Percentiles rank a stretch among this genome's conserved stretches.
phyloP scores from a whole-genome alignment of 1,140 invertebrate genomes.

The Diachasmimorpha longicaudata region DNA sequence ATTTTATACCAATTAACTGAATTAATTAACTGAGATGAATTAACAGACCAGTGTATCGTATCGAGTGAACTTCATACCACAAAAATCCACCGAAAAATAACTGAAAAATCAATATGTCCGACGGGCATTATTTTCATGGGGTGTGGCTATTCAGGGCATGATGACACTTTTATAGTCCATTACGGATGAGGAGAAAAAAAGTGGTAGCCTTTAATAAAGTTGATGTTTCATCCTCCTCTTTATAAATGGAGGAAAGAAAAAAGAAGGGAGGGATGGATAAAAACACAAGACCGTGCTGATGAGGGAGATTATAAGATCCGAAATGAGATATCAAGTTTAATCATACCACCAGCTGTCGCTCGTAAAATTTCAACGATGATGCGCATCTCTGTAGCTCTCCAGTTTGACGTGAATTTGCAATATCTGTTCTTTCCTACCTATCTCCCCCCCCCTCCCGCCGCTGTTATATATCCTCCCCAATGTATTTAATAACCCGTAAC shows the following conservation, averaged over 20 bases:
- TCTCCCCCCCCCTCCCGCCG: too few species aligned
- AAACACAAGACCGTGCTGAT: neutral
- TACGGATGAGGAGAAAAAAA: constrained; percentile 18
- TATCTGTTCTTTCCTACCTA: neutral
- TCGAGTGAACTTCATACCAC: neutral
- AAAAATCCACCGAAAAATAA: neutral
- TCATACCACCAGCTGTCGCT: constrained; percentile 23
- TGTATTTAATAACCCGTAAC: constrained; percentile 17
- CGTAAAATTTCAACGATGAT: constrained; percentile 11
- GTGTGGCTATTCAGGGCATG: constrained; percentile 15
- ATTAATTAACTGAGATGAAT: too few species aligned
- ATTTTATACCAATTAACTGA: too few species aligned
- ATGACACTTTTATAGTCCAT: constrained; percentile 28
- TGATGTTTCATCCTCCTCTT: neutral
- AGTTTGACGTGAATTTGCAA: constrained; percentile 7
- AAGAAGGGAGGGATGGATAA: neutral
- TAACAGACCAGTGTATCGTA: too few species aligned
- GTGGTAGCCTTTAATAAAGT: constrained; percentile 22
- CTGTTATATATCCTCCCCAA: neutral
- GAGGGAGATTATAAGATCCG: neutral
- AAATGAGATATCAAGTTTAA: constrained; percentile 26
- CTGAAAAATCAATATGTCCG: neutral
- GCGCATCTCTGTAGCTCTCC: neutral
- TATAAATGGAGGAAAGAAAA: neutral
- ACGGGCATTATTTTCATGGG: neutral